Percentiles rank a stretch among this genome's conserved stretches.
phyloP scores from a whole-genome alignment of 2,888 invertebrate genomes.

The Drosophila austrosaltans region DNA sequence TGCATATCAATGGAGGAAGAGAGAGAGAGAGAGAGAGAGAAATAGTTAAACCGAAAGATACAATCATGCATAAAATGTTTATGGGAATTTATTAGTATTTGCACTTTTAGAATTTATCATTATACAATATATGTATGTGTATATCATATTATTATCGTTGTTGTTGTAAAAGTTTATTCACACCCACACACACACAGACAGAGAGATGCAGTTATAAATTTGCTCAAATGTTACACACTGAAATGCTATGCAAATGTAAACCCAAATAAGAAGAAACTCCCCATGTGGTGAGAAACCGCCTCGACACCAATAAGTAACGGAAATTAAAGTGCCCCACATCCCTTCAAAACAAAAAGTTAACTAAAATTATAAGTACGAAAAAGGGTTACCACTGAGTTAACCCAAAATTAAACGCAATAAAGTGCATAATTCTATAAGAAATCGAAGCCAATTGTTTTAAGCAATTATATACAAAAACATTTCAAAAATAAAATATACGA shows the following conservation, averaged over 20 bases:
- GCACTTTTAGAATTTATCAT: constrained; percentile 18
- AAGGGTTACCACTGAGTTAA: constrained; percentile 38
- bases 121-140: constrained; percentile 25
- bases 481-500: constrained; percentile 13
- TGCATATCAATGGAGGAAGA: constrained; percentile 49
- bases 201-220: constrained; percentile 66
- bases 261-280: constrained; percentile 14
- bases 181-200: constrained; percentile 40
- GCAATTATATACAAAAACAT: constrained; percentile 66
- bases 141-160: constrained; percentile 50
- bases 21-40: neutral
- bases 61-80: constrained; percentile 51
- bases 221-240: constrained; percentile 63
- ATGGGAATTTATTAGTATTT: constrained; percentile 21
- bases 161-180: constrained; percentile 65
- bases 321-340: constrained; percentile 23
- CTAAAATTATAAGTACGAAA: constrained; percentile 35
- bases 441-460: constrained; percentile 80
- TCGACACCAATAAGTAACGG: constrained; percentile 14
- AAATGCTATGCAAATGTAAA: constrained; percentile 10
- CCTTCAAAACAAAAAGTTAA: constrained; percentile 39
- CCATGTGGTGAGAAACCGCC: constrained; percentile 11
- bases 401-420: constrained; percentile 12
- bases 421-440: constrained; percentile 50
- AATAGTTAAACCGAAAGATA: constrained; percentile 21